Evolutionary conservation across 2,113 vertebrate genomes (phyloP).

Genomic region (Coracopsis vasa): DNA sequence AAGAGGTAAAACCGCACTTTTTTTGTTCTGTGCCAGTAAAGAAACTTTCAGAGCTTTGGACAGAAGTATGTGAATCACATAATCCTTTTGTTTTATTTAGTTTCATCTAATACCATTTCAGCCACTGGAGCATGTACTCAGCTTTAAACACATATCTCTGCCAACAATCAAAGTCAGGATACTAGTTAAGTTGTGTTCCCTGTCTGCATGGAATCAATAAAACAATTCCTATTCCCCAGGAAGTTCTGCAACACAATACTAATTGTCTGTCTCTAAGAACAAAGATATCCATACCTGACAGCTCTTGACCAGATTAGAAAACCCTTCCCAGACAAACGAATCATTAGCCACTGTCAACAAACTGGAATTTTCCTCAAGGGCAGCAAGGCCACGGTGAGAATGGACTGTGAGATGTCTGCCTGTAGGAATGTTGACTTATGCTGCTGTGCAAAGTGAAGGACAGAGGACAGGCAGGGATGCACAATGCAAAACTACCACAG

Average conservation of each 20-base stretch:
- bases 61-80: background rate
- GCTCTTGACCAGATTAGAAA: background rate
- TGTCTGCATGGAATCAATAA: background rate
- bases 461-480: background rate
- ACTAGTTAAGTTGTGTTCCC: background rate
- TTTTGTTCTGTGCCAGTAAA: background rate
- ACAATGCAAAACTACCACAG: background rate
- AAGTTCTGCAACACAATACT: background rate
- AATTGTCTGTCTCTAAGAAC: background rate
- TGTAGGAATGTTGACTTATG: background rate
- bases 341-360: background rate
- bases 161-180: background rate
- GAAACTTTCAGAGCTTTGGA: background rate
- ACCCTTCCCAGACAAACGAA: background rate
- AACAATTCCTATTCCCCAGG: background rate
- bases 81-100: background rate
- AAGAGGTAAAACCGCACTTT: rapidly evolving
- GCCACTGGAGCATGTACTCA: background rate
- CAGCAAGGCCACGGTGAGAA: background rate
- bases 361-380: background rate
- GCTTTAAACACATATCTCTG: background rate
- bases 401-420: background rate
- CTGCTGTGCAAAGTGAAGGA: background rate
- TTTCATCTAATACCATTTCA: background rate
- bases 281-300: background rate